Evolutionary conservation across 2,888 invertebrate genomes (phyloP).

Genomic region (Amiota minor): DNA sequence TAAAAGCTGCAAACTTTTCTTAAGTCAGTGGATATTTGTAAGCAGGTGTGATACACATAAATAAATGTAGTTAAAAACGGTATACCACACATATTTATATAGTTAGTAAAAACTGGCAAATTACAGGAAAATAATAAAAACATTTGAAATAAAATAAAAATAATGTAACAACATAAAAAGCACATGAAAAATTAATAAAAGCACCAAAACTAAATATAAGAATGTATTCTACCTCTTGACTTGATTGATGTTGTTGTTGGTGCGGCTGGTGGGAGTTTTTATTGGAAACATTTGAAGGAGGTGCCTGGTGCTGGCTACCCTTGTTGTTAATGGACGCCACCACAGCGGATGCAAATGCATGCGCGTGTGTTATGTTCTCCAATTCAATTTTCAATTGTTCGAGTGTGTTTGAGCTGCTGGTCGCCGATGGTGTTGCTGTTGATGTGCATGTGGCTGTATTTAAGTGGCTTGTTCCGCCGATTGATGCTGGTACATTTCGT

Average conservation of each 20-base stretch:
- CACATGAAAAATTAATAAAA: slow-evolving; percentile 4
- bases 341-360: slow-evolving; percentile 69
- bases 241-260: slow-evolving; percentile 50
- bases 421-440: slow-evolving; percentile 33
- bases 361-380: slow-evolving; percentile 76
- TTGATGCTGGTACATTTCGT: not conserved
- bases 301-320: slow-evolving; percentile 49
- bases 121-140: slow-evolving; percentile 27
- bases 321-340: slow-evolving; percentile 56
- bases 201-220: not conserved
- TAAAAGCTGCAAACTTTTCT: too few species aligned
- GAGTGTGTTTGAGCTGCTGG: slow-evolving; percentile 74
- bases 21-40: too few species aligned
- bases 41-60: too few species aligned
- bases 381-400: slow-evolving; percentile 77
- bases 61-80: too few species aligned
- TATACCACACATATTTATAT: too few species aligned
- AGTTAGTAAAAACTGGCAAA: slow-evolving; percentile 37
- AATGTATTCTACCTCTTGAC: slow-evolving; percentile 52
- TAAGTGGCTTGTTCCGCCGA: too few species aligned
- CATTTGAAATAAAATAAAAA: slow-evolving; percentile 21
- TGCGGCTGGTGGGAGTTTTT: slow-evolving; percentile 41
- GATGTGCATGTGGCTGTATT: not conserved
- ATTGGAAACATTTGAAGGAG: slow-evolving; percentile 52
- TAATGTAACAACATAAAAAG: slow-evolving; percentile 33